Percentiles rank a stretch among this genome's conserved stretches.
Evolutionary conservation across 2,888 invertebrate genomes (phyloP).

Genomic region (Epirrhoe tristata): DNA sequence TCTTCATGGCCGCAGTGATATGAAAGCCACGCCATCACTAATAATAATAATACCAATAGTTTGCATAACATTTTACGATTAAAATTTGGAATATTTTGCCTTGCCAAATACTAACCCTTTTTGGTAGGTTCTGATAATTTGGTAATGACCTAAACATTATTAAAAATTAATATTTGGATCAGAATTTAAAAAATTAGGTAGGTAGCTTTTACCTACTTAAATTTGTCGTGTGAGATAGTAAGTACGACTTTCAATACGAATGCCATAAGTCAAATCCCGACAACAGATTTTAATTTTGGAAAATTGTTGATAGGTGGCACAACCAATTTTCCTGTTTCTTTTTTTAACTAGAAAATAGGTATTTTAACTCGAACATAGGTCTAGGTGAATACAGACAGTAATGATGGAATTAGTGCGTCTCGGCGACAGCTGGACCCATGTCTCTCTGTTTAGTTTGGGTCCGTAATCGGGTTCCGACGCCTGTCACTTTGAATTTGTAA

Average conservation of each 20-base stretch:
- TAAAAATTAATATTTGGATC: no score
- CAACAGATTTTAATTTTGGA: no score
- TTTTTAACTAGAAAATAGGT: no score
- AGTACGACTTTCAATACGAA: no score
- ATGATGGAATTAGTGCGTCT: neutral
- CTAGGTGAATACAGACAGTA: neutral
- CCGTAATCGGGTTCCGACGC: conserved; percentile 34
- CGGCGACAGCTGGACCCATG: conserved; percentile 15
- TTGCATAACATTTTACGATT: conserved; percentile 12
- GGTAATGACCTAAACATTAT: neutral
- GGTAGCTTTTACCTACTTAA: no score
- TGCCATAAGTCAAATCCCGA: no score
- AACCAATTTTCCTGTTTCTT: no score
- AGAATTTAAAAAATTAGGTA: no score
- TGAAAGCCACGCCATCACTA: no score
- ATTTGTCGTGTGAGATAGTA: no score
- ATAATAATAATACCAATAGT: conserved; percentile 8
- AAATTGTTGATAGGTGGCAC: no score
- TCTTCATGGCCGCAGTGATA: no score
- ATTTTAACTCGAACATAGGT: neutral
- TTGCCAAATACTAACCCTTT: neutral
- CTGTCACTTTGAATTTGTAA: conserved; percentile 44
- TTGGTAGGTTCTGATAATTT: neutral
- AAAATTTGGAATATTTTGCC: neutral
- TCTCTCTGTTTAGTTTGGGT: conserved; percentile 30